Conservation (phyloP, 2,797 vertebrate species). For the Poeciliopsis presidionis region DNA sequence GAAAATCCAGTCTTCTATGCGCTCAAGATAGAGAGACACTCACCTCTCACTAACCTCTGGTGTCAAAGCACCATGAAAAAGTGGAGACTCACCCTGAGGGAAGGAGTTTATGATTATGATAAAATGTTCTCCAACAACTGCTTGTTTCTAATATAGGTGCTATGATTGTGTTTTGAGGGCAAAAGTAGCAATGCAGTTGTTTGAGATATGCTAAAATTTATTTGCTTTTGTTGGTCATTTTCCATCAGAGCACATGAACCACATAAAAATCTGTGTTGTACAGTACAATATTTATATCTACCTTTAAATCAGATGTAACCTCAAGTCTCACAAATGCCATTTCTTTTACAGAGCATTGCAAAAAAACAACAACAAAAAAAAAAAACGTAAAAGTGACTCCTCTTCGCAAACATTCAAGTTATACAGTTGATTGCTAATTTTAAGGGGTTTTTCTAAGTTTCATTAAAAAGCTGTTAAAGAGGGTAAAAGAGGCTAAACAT, state of each 20-base stretch:
- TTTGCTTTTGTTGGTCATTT: constrained; percentile 17
- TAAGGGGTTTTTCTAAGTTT: constrained; percentile 65
- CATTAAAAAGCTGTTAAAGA: constrained; percentile 73
- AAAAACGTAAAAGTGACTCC: constrained; percentile 31
- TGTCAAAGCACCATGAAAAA: constrained; percentile 57
- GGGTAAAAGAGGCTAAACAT: constrained; percentile 69
- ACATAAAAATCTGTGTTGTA: constrained; percentile 5
- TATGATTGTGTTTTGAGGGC: constrained; percentile 38
- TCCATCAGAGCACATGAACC: constrained; percentile 29
- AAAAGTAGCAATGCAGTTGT: constrained; percentile 8
- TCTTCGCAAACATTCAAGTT: constrained; percentile 60
- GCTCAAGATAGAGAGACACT: constrained; percentile 71
- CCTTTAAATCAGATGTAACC: constrained; percentile 39
- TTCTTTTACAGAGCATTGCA: constrained; percentile 3
- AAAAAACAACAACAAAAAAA: not conserved
- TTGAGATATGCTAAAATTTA: constrained; percentile 17
- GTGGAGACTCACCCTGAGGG: constrained; percentile 26
- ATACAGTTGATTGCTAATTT: constrained; percentile 71
- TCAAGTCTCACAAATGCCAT: constrained; percentile 24
- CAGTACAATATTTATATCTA: constrained; percentile 11
- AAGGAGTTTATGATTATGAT: constrained; percentile 69
- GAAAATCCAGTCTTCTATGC: constrained; percentile 60
- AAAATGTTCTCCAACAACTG: constrained; percentile 47
- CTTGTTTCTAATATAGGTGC: constrained; percentile 36
- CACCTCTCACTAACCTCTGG: constrained; percentile 75